Conservation (phyloP, 2,113 vertebrate species). For the Tringa solitaria region DNA sequence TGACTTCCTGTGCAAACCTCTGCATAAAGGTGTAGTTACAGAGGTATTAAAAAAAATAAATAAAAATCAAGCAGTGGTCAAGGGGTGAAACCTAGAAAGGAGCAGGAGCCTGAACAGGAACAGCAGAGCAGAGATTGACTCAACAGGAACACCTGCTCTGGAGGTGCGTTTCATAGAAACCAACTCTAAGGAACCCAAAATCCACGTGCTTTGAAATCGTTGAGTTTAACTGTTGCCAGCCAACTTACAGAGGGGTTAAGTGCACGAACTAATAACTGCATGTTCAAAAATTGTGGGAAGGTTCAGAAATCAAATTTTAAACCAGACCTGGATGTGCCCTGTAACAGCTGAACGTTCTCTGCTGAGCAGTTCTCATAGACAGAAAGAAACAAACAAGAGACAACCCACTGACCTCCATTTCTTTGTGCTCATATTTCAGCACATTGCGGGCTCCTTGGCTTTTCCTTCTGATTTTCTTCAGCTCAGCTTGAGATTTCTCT, state of each 20-base stretch:
- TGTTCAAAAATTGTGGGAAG: neutral
- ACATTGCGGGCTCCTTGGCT: conserved; percentile 88
- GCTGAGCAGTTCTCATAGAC: neutral
- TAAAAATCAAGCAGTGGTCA: neutral
- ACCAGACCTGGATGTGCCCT: neutral
- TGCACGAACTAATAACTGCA: neutral
- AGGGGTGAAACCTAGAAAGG: neutral
- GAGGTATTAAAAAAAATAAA: neutral
- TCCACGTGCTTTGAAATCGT: neutral
- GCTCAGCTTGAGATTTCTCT: conserved; percentile 90
- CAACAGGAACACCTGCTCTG: neutral
- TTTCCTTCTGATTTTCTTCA: conserved; percentile 95
- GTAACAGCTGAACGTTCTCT: neutral
- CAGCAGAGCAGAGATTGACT: neutral
- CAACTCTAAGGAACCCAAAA: neutral
- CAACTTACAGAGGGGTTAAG: neutral
- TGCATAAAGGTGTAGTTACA: neutral
- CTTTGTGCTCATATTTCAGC: conserved; percentile 87
- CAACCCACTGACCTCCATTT: conserved; percentile 85
- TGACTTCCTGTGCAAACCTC: neutral
- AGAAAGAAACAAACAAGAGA: neutral
- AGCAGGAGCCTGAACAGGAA: neutral
- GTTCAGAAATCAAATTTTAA: neutral
- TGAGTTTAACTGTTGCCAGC: neutral
- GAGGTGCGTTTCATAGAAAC: neutral